Base-by-base conservation (phyloP, 2,113 vertebrate genomes). In the Coptodon bakossiorum region DNA sequence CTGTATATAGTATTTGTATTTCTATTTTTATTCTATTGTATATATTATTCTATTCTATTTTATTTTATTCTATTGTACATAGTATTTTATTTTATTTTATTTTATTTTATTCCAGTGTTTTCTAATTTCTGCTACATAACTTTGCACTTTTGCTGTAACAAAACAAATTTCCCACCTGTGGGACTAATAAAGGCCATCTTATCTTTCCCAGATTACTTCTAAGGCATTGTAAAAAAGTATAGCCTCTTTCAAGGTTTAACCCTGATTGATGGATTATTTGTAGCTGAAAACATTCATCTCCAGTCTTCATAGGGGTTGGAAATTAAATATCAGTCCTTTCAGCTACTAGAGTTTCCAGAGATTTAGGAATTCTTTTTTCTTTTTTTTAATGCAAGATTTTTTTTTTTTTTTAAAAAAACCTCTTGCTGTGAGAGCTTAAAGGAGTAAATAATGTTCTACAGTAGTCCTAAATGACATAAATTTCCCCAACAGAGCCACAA, bases 251-350 rank as follows among this genome's bases (percentile, higher is more conserved):
- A 66, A 66, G 17, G 19, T 40, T 1, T 11, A 22, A 22, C 63
- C n/a, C 19, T 68, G 19, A 40, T 0, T 63, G 19, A 68, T 40
- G 34, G 4, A 68, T 38, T 68, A 22, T 68, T 22, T 38, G 19
- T 38, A 68, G 34, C 0, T 40, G 19, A 38, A 0, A 68, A 68
- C 16, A 13, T 22, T 22, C 17, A 19, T 63, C 29, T 34, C 9
- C 17, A 36, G 31, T 63, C 31, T 68, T 68, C 34, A 38, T 3
- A 68, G 34, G 11, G 0, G 10, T 68, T 13, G 34, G 34, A 68
- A 68, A 38, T 40, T 40, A 71, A 71, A 71, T 24, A 24, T 16
- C n/a, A 43, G 5, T 71, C 66, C 5, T 4, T 43, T 43, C n/a
- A 24, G 63, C 36, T 14, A 22, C 34, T 14, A 24, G 0, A 24